These are phyloP conservation scores for Drosophila engyochracea DNA, from an alignment of 2,888 invertebrate species.

Conservation along the genomic window DNA sequence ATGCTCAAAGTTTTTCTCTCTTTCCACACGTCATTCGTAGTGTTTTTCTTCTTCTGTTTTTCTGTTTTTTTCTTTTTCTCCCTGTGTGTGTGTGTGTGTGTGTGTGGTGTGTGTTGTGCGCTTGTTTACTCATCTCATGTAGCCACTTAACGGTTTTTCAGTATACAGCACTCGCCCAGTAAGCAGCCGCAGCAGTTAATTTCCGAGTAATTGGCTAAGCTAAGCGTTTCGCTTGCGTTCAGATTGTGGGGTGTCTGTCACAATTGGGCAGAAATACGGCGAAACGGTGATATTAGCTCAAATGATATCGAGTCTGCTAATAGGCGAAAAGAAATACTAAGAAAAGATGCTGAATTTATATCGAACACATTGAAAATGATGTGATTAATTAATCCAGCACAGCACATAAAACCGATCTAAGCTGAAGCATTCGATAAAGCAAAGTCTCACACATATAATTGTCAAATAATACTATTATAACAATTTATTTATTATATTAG, in stretches of 20 bases:
- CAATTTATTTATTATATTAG: background rate
- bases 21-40: slow-evolving; percentile 53
- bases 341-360: background rate
- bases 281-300: slow-evolving; percentile 37
- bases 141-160: slow-evolving; percentile 75
- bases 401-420: background rate
- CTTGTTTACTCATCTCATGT: slow-evolving; percentile 56
- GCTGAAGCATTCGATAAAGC: background rate
- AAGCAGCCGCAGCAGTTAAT: slow-evolving; percentile 70
- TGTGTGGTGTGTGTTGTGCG: slow-evolving; percentile 11
- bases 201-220: slow-evolving; percentile 77
- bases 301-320: slow-evolving; percentile 40
- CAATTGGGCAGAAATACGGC: slow-evolving; percentile 50
- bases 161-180: slow-evolving; percentile 61
- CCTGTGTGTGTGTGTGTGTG: background rate
- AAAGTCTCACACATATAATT: too few relatives aligned
- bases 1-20: slow-evolving; percentile 15
- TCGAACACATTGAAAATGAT: background rate
- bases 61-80: background rate
- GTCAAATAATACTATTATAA: background rate
- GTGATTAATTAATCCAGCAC: background rate
- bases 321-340: background rate
- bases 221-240: slow-evolving; percentile 75
- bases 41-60: slow-evolving; percentile 6
- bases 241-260: slow-evolving; percentile 53